phyloP scores from a whole-genome alignment of 2,888 invertebrate species.

The Nezara viridula region DNA sequence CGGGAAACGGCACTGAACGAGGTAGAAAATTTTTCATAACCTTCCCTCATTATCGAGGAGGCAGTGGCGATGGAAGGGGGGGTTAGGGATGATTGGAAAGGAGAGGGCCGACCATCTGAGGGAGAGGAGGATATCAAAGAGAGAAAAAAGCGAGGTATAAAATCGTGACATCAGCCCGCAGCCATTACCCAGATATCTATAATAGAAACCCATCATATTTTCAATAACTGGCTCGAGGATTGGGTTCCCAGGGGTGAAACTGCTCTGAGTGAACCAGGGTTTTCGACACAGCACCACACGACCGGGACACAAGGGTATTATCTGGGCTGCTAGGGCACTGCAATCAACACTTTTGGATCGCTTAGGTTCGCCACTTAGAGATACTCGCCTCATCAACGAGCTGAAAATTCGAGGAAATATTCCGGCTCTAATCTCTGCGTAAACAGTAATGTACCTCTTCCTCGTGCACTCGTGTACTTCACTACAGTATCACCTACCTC shows the following conservation, averaged over 20 bases:
- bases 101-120: slow-evolving; percentile 60
- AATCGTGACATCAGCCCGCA: slow-evolving; percentile 50
- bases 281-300: slow-evolving; percentile 41
- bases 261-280: neutral
- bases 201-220: slow-evolving; percentile 54
- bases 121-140: slow-evolving; percentile 52
- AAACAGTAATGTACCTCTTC: neutral
- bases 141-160: slow-evolving; percentile 61
- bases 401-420: neutral
- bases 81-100: slow-evolving; percentile 65
- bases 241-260: slow-evolving; percentile 53
- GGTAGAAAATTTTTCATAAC: slow-evolving; percentile 57
- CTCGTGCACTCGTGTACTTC: neutral
- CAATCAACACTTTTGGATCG: slow-evolving; percentile 29
- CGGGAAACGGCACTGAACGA: slow-evolving; percentile 53
- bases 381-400: neutral
- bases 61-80: slow-evolving; percentile 3
- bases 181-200: slow-evolving; percentile 53
- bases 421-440: neutral
- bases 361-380: neutral
- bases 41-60: slow-evolving; percentile 55
- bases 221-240: slow-evolving; percentile 53
- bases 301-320: slow-evolving; percentile 21
- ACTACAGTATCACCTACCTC: neutral
- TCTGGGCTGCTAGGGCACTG: slow-evolving; percentile 2